Evolutionary conservation across 2,888 invertebrate species (phyloP).

Genomic region (Pristionchus exspectatus): DNA sequence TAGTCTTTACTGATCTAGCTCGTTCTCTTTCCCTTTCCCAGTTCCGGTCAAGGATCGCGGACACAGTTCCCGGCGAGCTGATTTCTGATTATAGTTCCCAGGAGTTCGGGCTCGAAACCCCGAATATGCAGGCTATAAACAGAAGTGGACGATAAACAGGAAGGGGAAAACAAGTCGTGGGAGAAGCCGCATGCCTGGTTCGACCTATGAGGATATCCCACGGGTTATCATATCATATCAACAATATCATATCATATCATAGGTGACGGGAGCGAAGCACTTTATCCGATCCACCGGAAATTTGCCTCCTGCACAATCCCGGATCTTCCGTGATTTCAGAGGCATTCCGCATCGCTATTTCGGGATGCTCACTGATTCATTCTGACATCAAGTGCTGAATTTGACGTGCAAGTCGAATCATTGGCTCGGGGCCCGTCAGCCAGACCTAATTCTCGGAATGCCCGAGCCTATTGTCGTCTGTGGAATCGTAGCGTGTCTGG

Average conservation of each 20-base stretch:
- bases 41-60: not conserved
- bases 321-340: not conserved
- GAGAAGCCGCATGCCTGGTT: not conserved
- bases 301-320: not conserved
- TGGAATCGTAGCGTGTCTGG: not conserved
- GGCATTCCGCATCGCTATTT: not conserved
- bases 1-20: not conserved
- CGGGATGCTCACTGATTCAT: not conserved
- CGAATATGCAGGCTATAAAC: not conserved
- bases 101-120: conserved; percentile 24
- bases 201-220: conserved; percentile 19
- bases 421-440: no score
- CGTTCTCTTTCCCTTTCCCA: not conserved
- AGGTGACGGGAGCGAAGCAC: not conserved
- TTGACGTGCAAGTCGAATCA: not conserved
- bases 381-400: not conserved
- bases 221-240: not conserved
- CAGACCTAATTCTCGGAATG: not conserved
- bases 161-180: not conserved
- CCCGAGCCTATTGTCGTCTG: not conserved
- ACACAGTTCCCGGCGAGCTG: not conserved
- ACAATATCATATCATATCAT: conserved; percentile 6
- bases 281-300: not conserved
- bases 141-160: conserved; percentile 7
- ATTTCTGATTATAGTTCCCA: not conserved